Evolutionary conservation across 1,140 invertebrate genomes (phyloP).

Genomic region (Venturia canescens): DNA sequence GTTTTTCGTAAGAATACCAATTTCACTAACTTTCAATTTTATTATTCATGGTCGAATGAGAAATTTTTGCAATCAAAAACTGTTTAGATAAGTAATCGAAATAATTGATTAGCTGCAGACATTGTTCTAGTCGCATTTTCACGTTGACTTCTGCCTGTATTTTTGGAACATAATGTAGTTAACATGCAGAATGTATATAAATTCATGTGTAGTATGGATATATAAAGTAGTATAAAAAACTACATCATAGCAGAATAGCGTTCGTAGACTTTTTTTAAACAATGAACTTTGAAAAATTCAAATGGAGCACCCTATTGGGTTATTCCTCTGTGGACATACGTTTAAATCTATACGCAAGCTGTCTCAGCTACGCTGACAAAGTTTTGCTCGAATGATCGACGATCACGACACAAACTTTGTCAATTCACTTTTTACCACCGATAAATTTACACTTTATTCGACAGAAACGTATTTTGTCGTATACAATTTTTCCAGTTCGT

Average conservation of each 20-base stretch:
- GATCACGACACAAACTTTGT: slow-evolving; percentile 25
- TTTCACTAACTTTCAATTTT: too few species aligned
- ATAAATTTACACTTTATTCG: slow-evolving; percentile 21
- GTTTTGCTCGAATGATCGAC: slow-evolving; percentile 30
- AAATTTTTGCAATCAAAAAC: too few species aligned
- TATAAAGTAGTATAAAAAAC: not conserved
- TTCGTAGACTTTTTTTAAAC: not conserved
- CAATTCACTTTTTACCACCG: slow-evolving; percentile 33
- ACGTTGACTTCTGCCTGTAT: too few species aligned
- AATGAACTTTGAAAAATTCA: slow-evolving; percentile 21
- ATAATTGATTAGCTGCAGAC: too few species aligned
- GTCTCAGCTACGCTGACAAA: slow-evolving; percentile 15
- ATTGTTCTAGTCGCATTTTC: too few species aligned
- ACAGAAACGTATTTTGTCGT: not conserved
- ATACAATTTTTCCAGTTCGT: not conserved
- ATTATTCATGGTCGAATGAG: too few species aligned
- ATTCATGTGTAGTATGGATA: not conserved
- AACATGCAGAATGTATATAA: not conserved
- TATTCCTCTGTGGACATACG: not conserved
- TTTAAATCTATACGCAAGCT: not conserved
- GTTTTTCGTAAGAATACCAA: too few species aligned
- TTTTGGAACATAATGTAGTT: too few species aligned
- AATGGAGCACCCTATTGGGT: not conserved
- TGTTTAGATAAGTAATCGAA: too few species aligned
- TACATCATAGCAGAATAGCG: not conserved